Evolutionary conservation across 2,113 vertebrate genomes (phyloP), one percentile per base, ranked within the genome.

Genomic region (Clinocottus analis): DNA sequence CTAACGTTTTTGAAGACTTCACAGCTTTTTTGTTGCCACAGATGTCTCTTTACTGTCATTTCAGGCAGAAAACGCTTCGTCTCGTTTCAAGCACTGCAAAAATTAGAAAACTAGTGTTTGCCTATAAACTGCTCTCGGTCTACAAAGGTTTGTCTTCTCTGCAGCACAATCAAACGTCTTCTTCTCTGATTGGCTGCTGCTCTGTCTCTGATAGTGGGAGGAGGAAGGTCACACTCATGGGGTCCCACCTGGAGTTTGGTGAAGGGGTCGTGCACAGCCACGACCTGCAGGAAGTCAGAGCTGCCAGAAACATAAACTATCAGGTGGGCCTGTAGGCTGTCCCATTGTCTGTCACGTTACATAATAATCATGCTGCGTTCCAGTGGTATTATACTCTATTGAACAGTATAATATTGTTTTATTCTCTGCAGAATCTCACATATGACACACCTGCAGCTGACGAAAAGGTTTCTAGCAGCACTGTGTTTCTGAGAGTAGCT

Each of bases 201-300:
- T 85, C 12, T 66, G 49, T 89, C 59, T 90, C 68, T 66, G 89
- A 56, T 75, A 99, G 97, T 72, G 98, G 97, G 70, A 95, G 92
- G 73, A 96, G 97, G 87, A 95, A 69, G 13, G 91, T 98, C 86
- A 94, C 82, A 9, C 77, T 97, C 0, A 25, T 0, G 7, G 98
- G 97, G 33, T 93, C 82, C 67, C 94, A 96, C 80, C 86, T 99
- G 77, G 91, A 97, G 33, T 92, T 96, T 70, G 94, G 96, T 69
- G 96, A 98, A 69, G 74, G 49, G 6, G 19, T 95, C 13, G 1
- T 25, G 21, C 79, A 91, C 72, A 41, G 19, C 23, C 33, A 79
- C 21, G 2, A 17, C 5, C 27, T 1, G 1, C 56, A 75, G 37
- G 47, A 55, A 1, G 56, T 87, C 58, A 58, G 0, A 25, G 5